Percentiles rank a stretch among this genome's conserved stretches.
Evolutionary conservation across 2,888 invertebrate species (phyloP).

Genomic region (Diaphora mendica): DNA sequence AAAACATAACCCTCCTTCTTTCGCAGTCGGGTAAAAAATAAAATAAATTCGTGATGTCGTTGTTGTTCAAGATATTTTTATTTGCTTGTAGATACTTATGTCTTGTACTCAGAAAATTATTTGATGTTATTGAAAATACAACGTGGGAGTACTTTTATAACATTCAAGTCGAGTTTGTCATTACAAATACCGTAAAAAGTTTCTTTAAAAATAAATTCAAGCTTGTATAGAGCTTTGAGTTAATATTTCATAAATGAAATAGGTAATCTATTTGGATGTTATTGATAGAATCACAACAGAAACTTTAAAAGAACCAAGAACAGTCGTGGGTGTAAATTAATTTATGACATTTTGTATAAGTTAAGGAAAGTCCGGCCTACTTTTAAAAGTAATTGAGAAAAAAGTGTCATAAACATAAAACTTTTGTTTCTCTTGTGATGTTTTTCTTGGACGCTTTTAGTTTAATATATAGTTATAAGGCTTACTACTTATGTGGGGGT

Average conservation of each 20-base stretch:
- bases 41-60: too few species aligned
- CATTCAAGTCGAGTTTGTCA: not conserved
- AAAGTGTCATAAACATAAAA: conserved; percentile 3
- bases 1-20: too few species aligned
- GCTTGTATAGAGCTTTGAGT: too few species aligned
- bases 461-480: not conserved
- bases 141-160: not conserved
- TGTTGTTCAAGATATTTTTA: too few species aligned
- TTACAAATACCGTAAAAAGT: not conserved
- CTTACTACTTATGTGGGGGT: not conserved
- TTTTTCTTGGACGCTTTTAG: conserved; percentile 1
- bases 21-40: too few species aligned
- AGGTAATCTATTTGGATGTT: not conserved
- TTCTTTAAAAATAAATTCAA: too few species aligned
- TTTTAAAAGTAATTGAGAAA: conserved; percentile 12
- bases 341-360: conserved; percentile 4
- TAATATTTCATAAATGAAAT: not conserved
- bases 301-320: not conserved
- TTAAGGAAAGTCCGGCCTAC: conserved; percentile 3
- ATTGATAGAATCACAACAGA: not conserved
- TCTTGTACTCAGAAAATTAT: too few species aligned
- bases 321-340: conserved; percentile 3
- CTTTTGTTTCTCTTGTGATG: conserved; percentile 11
- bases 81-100: too few species aligned
- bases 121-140: too few species aligned